Evolutionary conservation across 2,888 invertebrate genomes (phyloP), one percentile per base, ranked within the genome.

Genomic region (Leptopilina myrica): DNA sequence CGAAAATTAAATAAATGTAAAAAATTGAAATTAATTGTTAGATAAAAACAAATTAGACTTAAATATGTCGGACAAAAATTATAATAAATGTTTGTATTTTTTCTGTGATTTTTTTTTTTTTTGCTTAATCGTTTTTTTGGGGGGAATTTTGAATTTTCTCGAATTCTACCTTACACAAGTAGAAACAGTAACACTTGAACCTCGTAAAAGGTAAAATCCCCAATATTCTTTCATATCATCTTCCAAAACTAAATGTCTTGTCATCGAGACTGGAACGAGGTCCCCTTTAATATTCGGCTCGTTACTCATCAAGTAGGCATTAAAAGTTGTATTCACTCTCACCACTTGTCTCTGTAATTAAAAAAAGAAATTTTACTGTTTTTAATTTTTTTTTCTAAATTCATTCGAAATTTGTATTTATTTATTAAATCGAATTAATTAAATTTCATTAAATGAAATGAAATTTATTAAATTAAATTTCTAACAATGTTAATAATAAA

Each of bases 181-280:
- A 0, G 95, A 95, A 0, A 96, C 95, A 0, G 95, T 95, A 7
- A 96, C 95, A 0, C 94, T 93, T 2, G 96, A 96, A 0, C 96
- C 96, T 83, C 94, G 94, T 26, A 96, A 92, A 64, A 96, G 92
- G 88, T 96, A 96, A 91, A 96, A 96, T 1, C 96, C 96, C 96
- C 96, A 96, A 89, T 96, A 96, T 88, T 96, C 96, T 90, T 96
- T 96, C 93, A 95, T 95, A 85, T 96, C 96, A 85, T 96, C 96
- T 79, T 95, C 94, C n/a, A 96, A 91, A 69, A 93, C 92, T 83
- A 96, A 91, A 82, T 95, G 94, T 64, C 96, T 93, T 1, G 94
- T 94, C 95, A 96, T 95, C 7, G 94, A 93, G n/a, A 96, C 93
- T 0, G 93, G 93, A 53, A 94, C 93, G 65, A 93, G 91, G 67